These are phyloP conservation scores for Linepithema humile DNA, from an alignment of 1,140 invertebrate species.

Conservation along the genomic window DNA sequence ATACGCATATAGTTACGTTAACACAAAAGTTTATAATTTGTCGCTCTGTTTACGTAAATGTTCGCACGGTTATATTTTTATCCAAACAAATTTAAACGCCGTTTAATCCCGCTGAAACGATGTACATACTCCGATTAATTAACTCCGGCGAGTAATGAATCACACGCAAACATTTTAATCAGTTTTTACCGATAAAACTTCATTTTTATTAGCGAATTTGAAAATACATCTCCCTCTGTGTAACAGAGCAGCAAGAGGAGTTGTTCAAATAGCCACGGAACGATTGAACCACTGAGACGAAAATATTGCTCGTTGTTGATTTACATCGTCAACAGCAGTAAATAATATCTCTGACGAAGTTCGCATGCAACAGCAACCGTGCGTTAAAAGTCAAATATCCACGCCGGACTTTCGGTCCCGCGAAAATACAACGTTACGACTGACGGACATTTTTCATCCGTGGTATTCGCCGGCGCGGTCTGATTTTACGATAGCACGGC, in stretches of 20 bases:
- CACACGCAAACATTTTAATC: slow-evolving; percentile 26
- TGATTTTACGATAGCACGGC: slow-evolving; percentile 32
- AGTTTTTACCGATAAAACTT: slow-evolving; percentile 7
- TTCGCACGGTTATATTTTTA: neutral
- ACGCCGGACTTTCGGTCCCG: slow-evolving; percentile 12
- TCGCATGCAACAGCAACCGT: neutral
- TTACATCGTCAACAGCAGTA: slow-evolving; percentile 25
- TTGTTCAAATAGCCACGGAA: neutral
- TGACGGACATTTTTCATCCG: slow-evolving; percentile 6
- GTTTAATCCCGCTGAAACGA: neutral
- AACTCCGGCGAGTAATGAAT: slow-evolving; percentile 20
- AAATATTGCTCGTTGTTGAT: slow-evolving; percentile 44
- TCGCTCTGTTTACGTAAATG: neutral
- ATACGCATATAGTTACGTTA: neutral
- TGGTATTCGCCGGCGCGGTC: slow-evolving; percentile 3
- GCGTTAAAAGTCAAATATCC: slow-evolving; percentile 40
- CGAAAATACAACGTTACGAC: slow-evolving; percentile 36
- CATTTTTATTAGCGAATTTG: neutral
- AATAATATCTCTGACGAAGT: slow-evolving; percentile 9
- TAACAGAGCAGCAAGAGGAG: neutral
- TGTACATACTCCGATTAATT: slow-evolving; percentile 13
- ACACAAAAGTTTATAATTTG: slow-evolving; percentile 1
- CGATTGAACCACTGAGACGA: neutral
- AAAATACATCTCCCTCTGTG: neutral
- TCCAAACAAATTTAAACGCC: neutral